Evolutionary conservation across 2,113 vertebrate genomes (phyloP).

Genomic region (Cynocephalus volans): DNA sequence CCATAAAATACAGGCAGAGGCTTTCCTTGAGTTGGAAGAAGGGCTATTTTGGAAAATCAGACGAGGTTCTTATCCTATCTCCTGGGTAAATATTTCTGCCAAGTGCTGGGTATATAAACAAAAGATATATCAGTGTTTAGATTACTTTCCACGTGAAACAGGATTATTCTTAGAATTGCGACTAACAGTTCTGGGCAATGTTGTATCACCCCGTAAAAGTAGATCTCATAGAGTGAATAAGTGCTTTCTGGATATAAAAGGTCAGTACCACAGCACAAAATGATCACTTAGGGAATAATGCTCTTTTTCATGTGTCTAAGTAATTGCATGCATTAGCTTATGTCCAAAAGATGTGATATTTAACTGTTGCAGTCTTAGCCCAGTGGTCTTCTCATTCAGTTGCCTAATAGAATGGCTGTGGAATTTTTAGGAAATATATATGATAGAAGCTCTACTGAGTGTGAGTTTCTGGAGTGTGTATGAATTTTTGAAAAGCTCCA

Average conservation of each 20-base stretch:
- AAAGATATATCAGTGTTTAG: background rate
- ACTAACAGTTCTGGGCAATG: background rate
- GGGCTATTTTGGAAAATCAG: slow-evolving; percentile 19
- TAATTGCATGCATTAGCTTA: background rate
- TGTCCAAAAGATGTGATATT: background rate
- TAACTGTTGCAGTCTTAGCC: background rate
- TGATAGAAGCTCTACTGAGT: background rate
- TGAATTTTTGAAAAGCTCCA: background rate
- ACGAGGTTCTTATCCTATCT: background rate
- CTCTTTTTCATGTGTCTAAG: background rate
- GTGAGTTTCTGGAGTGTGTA: slow-evolving; percentile 7
- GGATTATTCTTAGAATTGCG: slow-evolving; percentile 55
- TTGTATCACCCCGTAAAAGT: background rate
- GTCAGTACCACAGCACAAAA: background rate
- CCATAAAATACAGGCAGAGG: background rate
- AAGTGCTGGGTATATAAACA: background rate
- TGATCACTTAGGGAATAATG: background rate
- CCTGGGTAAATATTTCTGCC: slow-evolving; percentile 14
- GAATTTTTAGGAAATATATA: slow-evolving; percentile 29
- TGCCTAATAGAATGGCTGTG: background rate
- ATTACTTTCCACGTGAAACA: slow-evolving; percentile 15
- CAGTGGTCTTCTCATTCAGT: background rate
- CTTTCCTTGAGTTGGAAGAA: background rate
- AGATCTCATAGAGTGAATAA: background rate
- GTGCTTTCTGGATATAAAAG: background rate